Evolutionary conservation across 2,797 vertebrate genomes (phyloP).

Genomic region (Urosaurus nigricauda): DNA sequence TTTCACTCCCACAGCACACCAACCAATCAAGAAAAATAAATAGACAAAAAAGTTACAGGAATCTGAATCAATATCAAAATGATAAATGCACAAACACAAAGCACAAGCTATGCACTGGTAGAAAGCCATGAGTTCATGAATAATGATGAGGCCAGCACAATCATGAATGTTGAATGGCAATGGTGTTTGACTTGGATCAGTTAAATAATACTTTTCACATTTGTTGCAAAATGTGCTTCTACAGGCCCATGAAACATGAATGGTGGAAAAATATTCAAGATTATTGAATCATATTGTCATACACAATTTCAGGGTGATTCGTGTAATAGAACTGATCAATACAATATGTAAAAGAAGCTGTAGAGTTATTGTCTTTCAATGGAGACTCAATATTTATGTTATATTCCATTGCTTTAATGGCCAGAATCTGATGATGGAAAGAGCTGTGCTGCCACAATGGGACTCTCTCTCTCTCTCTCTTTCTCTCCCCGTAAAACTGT

Average conservation of each 20-base stretch:
- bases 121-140: not conserved
- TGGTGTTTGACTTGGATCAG: not conserved
- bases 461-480: no score
- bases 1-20: not conserved
- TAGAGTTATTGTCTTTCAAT: no score
- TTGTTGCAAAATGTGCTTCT: rapidly evolving
- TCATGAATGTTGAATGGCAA: conserved; percentile 2
- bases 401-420: no score
- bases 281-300: not conserved
- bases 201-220: not conserved
- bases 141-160: not conserved
- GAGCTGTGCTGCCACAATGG: not conserved
- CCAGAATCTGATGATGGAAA: no score
- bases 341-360: not conserved
- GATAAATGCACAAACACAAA: conserved; percentile 1
- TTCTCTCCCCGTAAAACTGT: no score
- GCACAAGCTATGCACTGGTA: not conserved
- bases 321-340: not conserved
- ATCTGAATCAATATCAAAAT: conserved; percentile 10
- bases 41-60: not conserved
- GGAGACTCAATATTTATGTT: not conserved
- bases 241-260: not conserved
- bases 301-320: not conserved
- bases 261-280: not conserved
- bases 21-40: not conserved